Percentiles rank a stretch among this genome's conserved stretches.
Evolutionary conservation across 2,888 invertebrate genomes (phyloP).

Genomic region (Corythucha ciliata): DNA sequence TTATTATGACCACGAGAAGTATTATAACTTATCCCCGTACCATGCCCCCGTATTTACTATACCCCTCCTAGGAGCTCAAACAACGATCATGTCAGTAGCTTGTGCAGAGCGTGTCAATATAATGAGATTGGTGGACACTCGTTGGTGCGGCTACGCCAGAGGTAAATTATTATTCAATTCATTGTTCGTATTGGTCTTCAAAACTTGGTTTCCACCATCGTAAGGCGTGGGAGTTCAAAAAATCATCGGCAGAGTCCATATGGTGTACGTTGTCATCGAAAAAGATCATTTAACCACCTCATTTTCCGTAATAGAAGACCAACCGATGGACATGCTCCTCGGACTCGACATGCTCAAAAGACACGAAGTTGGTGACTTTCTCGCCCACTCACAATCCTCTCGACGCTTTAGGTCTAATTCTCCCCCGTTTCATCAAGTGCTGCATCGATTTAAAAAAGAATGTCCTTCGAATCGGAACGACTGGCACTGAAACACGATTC

Average conservation of each 20-base stretch:
- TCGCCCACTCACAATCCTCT: neutral
- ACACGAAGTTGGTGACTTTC: slow-evolving; percentile 63
- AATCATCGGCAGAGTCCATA: slow-evolving; percentile 93
- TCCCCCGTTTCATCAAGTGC: slow-evolving; percentile 50
- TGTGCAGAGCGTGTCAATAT: slow-evolving; percentile 93
- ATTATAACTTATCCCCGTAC: no score
- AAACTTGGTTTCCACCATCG: neutral
- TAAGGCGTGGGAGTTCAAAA: slow-evolving; percentile 88
- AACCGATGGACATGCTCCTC: slow-evolving; percentile 96
- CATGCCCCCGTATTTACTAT: no score
- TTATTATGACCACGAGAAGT: no score
- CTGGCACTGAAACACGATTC: slow-evolving; percentile 83
- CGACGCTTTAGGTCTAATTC: neutral
- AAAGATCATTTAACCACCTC: slow-evolving; percentile 88
- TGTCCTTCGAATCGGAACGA: slow-evolving; percentile 84
- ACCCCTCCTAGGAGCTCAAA: slow-evolving; percentile 83
- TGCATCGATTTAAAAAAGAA: slow-evolving; percentile 84
- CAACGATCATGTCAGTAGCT: slow-evolving; percentile 94
- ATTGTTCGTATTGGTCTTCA: neutral
- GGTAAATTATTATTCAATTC: slow-evolving; percentile 65
- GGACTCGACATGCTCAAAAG: slow-evolving; percentile 95
- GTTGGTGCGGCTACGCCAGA: slow-evolving; percentile 94
- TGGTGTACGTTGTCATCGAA: slow-evolving; percentile 85
- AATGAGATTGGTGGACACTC: slow-evolving; percentile 77
- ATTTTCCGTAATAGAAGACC: slow-evolving; percentile 92